A percentile compares a stretch with the other conserved stretches of the same genome.
Evolutionary conservation across 2,888 invertebrate species (phyloP).

Genomic region (Lottia scabra): DNA sequence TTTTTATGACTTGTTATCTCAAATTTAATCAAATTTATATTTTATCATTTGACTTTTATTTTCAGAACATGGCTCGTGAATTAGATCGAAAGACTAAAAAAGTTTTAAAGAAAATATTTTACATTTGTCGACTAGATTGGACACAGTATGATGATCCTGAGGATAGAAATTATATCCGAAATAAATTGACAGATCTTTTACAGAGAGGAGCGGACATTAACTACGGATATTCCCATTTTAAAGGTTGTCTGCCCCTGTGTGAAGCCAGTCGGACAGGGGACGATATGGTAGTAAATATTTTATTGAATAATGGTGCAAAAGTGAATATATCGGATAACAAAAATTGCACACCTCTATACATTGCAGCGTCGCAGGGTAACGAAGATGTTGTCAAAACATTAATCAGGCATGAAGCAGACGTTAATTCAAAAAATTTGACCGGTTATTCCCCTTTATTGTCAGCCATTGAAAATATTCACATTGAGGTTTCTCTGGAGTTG

Average conservation of each 20-base stretch:
- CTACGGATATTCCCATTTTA: conserved; percentile 10
- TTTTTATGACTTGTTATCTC: too few relatives aligned
- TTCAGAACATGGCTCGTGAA: too few relatives aligned
- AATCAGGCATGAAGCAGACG: conserved; percentile 18
- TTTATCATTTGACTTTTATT: too few relatives aligned
- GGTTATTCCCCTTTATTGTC: conserved; percentile 27
- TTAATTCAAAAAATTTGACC: conserved; percentile 22
- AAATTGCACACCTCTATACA: conserved; percentile 23
- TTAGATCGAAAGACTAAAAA: conserved; percentile 8
- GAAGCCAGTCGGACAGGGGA: conserved; percentile 27
- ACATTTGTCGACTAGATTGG: conserved; percentile 5
- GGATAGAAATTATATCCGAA: neutral
- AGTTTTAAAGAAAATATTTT: conserved; percentile 7
- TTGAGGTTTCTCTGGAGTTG: conserved; percentile 15
- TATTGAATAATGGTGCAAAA: conserved; percentile 19
- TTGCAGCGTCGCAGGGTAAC: conserved; percentile 26
- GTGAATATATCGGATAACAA: conserved; percentile 23
- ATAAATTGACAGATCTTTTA: neutral
- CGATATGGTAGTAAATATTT: conserved; percentile 13
- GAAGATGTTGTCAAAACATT: conserved; percentile 16
- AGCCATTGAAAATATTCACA: conserved; percentile 25
- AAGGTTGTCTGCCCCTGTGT: conserved; percentile 21
- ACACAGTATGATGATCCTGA: neutral
- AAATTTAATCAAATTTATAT: too few relatives aligned
- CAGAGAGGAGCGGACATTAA: neutral